These are phyloP conservation scores for Lasioglossum leucozonium DNA, from an alignment of 2,888 invertebrate genomes.

Conservation along the genomic window DNA sequence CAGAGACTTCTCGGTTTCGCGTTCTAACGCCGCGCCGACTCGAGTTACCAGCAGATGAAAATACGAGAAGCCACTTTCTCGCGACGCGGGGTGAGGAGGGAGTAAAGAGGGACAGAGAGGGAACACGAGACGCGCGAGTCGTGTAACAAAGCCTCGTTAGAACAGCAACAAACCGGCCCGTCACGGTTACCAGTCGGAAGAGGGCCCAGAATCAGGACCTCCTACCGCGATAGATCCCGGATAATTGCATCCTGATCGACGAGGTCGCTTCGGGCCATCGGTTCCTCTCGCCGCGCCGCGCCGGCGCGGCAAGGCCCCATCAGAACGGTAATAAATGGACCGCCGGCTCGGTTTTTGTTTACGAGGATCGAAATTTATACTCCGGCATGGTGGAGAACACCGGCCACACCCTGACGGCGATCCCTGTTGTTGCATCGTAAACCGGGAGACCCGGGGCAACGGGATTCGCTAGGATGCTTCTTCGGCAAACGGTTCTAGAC, in stretches of 20 bases:
- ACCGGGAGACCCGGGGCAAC: conserved; percentile 16
- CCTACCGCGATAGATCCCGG: conserved; percentile 69
- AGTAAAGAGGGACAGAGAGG: background rate
- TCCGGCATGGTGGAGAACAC: conserved; percentile 8
- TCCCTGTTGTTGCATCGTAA: conserved; percentile 39
- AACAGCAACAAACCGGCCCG: conserved; percentile 39
- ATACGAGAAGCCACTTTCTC: conserved; percentile 67
- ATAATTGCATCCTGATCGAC: conserved; percentile 77
- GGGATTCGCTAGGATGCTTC: background rate
- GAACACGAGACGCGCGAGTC: conserved; percentile 59
- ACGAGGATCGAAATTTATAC: conserved; percentile 60
- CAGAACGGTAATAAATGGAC: conserved; percentile 59
- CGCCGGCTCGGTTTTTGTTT: conserved; percentile 27
- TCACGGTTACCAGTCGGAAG: conserved; percentile 47
- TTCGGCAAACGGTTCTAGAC: background rate
- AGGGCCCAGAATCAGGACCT: conserved; percentile 65
- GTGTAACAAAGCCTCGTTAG: conserved; percentile 67
- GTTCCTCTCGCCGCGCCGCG: conserved; percentile 30
- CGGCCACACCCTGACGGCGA: conserved; percentile 47
- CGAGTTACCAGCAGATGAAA: conserved; percentile 63
- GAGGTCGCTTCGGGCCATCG: conserved; percentile 73
- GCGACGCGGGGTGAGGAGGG: background rate
- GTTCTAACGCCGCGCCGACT: conserved; percentile 41
- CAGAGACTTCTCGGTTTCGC: conserved; percentile 58
- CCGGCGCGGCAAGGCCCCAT: background rate